phyloP scores from a whole-genome alignment of 1,140 invertebrate species.

The Drosophila sulfurigaster region DNA sequence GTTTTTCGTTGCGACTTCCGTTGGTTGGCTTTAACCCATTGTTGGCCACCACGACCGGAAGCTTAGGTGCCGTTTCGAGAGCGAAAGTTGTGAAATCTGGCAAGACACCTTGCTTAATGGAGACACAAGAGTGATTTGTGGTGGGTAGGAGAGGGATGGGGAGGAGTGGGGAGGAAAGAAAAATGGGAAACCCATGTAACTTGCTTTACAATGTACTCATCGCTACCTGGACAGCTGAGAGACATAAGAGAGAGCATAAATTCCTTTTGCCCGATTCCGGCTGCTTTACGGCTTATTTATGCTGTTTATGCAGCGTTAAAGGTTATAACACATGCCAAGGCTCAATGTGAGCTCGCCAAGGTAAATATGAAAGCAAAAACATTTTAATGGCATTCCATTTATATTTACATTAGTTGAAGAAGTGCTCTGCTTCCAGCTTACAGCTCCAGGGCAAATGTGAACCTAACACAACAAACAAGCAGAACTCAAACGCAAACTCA shows the following conservation, averaged over 20 bases:
- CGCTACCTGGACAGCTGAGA: constrained; percentile 11
- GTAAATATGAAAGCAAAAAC: constrained; percentile 79
- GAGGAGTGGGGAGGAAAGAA: constrained; percentile 22
- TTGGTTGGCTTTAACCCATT: constrained; percentile 57
- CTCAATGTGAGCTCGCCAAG: constrained; percentile 49
- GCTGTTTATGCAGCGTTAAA: constrained; percentile 81
- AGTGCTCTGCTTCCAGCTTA: not conserved
- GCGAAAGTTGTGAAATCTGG: constrained; percentile 79
- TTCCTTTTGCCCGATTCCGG: constrained; percentile 8
- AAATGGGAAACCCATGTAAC: constrained; percentile 71
- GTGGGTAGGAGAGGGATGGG: too few relatives aligned
- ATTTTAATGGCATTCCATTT: constrained; percentile 81
- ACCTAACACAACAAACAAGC: constrained; percentile 71
- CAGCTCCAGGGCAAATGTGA: constrained; percentile 54
- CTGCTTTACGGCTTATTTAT: constrained; percentile 64
- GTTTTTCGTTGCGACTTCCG: constrained; percentile 67
- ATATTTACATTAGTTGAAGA: constrained; percentile 50
- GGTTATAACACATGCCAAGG: constrained; percentile 61
- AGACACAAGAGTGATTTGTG: not conserved
- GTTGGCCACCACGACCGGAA: constrained; percentile 62
- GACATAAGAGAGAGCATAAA: not conserved
- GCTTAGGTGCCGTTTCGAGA: constrained; percentile 52
- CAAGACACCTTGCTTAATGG: constrained; percentile 21
- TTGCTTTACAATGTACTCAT: constrained; percentile 46
- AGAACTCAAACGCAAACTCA: constrained; percentile 58